Conservation (phyloP, 2,113 vertebrate genomes). For the Corapipo altera region DNA sequence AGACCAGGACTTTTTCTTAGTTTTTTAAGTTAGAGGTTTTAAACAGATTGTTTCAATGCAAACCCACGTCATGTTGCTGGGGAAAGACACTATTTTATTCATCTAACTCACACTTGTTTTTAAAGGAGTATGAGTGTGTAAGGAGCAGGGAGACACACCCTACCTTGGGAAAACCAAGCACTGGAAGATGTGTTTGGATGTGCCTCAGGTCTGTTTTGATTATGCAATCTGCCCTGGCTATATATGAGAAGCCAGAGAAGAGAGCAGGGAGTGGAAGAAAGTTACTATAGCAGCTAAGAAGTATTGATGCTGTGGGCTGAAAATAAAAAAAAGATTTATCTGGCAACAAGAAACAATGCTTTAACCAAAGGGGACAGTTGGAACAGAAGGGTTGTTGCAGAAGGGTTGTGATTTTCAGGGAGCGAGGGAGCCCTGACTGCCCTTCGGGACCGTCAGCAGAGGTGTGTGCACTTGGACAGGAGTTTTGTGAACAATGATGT, state of each 20-base stretch:
- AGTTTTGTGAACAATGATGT: rapidly evolving
- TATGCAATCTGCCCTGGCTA: neutral
- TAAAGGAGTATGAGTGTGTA: neutral
- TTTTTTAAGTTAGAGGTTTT: neutral
- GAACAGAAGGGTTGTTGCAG: neutral
- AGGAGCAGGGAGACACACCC: neutral
- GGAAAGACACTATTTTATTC: neutral
- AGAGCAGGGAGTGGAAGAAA: neutral
- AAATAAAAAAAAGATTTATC: neutral
- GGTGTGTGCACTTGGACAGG: rapidly evolving
- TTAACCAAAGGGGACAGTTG: neutral
- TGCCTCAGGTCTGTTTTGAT: neutral
- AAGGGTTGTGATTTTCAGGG: neutral
- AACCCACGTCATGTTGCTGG: neutral
- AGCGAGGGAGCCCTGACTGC: neutral
- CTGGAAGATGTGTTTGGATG: neutral
- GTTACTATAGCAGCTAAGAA: neutral
- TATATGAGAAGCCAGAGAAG: neutral
- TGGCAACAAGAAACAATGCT: neutral
- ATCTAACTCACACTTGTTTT: neutral
- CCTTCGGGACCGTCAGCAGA: neutral
- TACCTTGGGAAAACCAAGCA: neutral
- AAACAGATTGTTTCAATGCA: neutral
- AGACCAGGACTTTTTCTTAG: neutral
- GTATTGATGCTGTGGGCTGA: neutral